phyloP scores from a whole-genome alignment of 2,113 vertebrate species.

The Pterocles burchelli region DNA sequence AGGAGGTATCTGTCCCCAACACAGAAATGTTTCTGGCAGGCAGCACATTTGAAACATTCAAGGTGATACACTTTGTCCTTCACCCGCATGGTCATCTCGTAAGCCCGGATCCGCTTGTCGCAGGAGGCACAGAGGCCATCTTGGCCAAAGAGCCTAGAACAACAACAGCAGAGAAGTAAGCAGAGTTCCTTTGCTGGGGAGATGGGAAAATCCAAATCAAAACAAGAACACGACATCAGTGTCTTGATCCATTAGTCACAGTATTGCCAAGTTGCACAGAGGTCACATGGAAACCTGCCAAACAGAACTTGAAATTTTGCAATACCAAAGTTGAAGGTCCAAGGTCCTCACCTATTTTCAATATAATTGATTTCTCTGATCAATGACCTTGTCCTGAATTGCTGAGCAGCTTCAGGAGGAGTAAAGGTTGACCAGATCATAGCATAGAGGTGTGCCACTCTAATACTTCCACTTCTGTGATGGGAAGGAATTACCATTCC shows the following conservation, averaged over 20 bases:
- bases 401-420: background rate
- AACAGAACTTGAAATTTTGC: background rate
- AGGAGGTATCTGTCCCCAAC: slow-evolving; percentile 98
- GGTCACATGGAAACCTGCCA: background rate
- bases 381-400: background rate
- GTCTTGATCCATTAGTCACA: background rate
- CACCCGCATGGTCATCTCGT: slow-evolving; percentile 99
- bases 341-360: background rate
- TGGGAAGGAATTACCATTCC: background rate
- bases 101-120: slow-evolving; percentile 96
- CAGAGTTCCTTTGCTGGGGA: background rate
- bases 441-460: background rate
- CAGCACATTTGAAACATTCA: slow-evolving; percentile 98
- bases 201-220: background rate
- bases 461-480: background rate
- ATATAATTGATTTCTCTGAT: background rate
- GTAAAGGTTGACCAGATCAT: background rate
- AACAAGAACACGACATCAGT: background rate
- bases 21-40: slow-evolving; percentile 99
- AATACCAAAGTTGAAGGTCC: background rate
- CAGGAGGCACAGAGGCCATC: slow-evolving; percentile 96
- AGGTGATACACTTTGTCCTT: slow-evolving; percentile 99
- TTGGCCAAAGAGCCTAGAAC: slow-evolving; percentile 92
- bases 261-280: background rate
- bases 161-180: background rate